Evolutionary conservation across 2,888 invertebrate genomes (phyloP).

Genomic region (Hirtodrosophila duncani): DNA sequence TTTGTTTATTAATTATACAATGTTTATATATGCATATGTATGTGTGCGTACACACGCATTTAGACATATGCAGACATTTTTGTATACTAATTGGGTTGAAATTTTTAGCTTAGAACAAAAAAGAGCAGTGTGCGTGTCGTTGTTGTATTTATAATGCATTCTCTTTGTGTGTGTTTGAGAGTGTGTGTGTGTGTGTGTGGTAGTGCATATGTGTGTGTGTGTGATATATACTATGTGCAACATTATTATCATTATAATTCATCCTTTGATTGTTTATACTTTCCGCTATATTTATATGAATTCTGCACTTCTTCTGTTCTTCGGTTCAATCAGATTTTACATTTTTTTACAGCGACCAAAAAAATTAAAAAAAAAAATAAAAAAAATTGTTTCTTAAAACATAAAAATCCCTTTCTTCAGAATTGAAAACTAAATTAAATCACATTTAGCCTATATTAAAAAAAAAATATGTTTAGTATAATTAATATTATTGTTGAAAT

Average conservation of each 20-base stretch:
- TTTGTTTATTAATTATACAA: neutral
- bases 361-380: neutral
- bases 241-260: no score
- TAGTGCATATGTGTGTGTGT: no score
- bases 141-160: neutral
- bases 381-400: constrained; percentile 37
- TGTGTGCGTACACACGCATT: constrained; percentile 3
- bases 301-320: no score
- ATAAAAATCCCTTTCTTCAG: constrained; percentile 57
- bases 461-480: constrained; percentile 12
- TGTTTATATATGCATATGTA: constrained; percentile 16
- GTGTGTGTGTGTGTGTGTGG: no score
- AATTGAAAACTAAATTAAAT: constrained; percentile 63
- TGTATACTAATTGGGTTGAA: constrained; percentile 5
- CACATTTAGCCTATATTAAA: constrained; percentile 59
- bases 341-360: neutral
- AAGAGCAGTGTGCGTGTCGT: neutral
- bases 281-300: no score
- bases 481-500: constrained; percentile 2
- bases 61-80: neutral
- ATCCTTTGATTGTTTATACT: no score
- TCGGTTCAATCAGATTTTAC: neutral
- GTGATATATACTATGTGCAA: no score
- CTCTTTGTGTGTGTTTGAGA: no score
- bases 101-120: neutral